These are phyloP conservation scores for Coenonympha glycerion DNA, from an alignment of 2,888 invertebrate genomes.

Conservation along the genomic window DNA sequence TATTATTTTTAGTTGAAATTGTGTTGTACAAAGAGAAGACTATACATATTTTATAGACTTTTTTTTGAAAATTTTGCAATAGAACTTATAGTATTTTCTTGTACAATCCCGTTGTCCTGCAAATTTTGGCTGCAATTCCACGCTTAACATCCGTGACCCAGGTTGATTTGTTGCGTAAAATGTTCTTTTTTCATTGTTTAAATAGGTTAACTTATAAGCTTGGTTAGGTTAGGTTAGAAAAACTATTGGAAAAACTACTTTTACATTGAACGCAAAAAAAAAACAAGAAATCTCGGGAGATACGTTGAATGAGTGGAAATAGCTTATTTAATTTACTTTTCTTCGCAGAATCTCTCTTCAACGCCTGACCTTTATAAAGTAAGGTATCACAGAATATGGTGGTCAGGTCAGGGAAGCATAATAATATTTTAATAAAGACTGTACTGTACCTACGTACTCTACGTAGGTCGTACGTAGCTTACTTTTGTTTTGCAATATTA, in stretches of 20 bases:
- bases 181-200: no score
- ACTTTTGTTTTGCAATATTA: no score
- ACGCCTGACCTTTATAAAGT: background rate
- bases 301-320: slow-evolving; percentile 9
- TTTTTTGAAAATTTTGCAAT: background rate
- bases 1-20: slow-evolving; percentile 4
- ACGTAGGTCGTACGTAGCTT: no score
- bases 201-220: no score
- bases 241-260: background rate
- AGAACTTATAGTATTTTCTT: no score
- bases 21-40: background rate
- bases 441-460: background rate
- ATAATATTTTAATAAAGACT: background rate
- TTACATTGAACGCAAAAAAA: background rate
- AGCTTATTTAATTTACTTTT: slow-evolving; percentile 12
- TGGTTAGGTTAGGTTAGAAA: background rate
- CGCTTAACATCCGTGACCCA: no score
- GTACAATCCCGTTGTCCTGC: no score
- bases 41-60: background rate
- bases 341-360: slow-evolving; percentile 4
- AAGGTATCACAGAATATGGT: background rate
- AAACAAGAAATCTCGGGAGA: background rate
- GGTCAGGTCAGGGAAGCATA: background rate
- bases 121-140: no score
- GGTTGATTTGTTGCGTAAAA: no score